Base-by-base conservation (phyloP, 2,888 invertebrate species). In the Vesta saturnalis region DNA sequence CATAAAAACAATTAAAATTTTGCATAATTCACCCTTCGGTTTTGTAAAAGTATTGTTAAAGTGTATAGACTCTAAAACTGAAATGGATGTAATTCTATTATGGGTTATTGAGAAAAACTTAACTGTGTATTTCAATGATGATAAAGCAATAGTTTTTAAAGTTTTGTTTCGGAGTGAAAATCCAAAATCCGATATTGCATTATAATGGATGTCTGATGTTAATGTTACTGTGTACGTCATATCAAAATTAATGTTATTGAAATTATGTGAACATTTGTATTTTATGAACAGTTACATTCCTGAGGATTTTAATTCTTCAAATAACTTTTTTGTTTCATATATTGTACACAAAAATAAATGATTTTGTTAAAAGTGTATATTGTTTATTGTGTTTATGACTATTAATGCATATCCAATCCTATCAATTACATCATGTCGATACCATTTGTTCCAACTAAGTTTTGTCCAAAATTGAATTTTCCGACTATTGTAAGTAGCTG, bases 21-120 rank as follows among this genome's bases (percentile, higher is more conserved):
- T 86, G n/a, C 83, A 83, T 67, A 86, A 87, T 35, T 85, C 86
- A 56, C 85, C 88, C 68, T 83, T 86, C 0, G 84, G 87, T 6
- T 85, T 87, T 79, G 85, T 87, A 75, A 89, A 88, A 81, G 81
- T 90, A 43, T 81, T 89, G 22, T 77, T 90, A 30, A 85, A 85
- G 80, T 87, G 87, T 74, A 82, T 83, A 23, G 76, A 85, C 61
- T 83, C 86, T 0, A 77, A 84, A 0, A 76, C 79, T 15, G 83
- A 85, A 35, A 86, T 83, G 61, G 86, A 89, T 73, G 88, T 85
- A 77, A 71, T 90, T 21, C 80, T 90, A 1, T 80, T 90, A 52
- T 90, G 89, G 89, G 82, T 90, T 0, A 85, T 90, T 81, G 90
- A 90, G 76, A 89, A 87, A 74, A 85, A 87, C 67, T 80, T 90